These are phyloP conservation scores for Scalopus aquaticus DNA, from an alignment of 2,113 vertebrate species.

Conservation along the genomic window DNA sequence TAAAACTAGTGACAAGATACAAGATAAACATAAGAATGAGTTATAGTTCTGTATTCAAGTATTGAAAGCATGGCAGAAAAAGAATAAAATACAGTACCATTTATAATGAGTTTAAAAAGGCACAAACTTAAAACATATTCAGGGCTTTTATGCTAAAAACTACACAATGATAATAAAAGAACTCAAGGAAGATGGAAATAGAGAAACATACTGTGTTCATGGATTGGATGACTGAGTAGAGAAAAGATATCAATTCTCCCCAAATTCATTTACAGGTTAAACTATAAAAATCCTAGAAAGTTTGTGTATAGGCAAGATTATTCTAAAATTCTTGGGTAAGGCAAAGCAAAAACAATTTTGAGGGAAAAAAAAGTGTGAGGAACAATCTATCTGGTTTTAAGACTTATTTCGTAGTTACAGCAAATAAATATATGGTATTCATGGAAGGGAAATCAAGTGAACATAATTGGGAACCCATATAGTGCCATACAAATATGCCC, in stretches of 20 bases:
- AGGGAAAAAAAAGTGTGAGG: not conserved
- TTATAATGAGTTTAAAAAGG: not conserved
- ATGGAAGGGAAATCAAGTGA: not conserved
- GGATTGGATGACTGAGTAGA: not conserved
- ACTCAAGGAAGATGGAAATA: not conserved
- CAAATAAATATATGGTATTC: not conserved
- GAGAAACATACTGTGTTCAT: not conserved
- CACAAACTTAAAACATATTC: not conserved
- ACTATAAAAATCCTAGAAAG: not conserved
- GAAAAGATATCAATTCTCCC: not conserved
- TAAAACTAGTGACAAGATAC: not conserved
- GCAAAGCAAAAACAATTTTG: not conserved
- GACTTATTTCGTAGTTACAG: not conserved
- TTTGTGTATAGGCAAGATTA: not conserved
- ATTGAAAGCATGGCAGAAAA: not conserved
- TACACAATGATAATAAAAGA: not conserved
- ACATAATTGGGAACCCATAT: not conserved
- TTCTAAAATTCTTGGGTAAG: not conserved
- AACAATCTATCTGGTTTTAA: not conserved
- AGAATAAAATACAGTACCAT: not conserved
- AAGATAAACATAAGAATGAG: not conserved
- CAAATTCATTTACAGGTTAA: not conserved
- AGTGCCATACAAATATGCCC: not conserved
- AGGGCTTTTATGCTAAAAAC: not conserved
- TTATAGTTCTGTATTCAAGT: not conserved